Conservation (phyloP, 2,113 vertebrate genomes). For the Gymnorhina tibicen region DNA sequence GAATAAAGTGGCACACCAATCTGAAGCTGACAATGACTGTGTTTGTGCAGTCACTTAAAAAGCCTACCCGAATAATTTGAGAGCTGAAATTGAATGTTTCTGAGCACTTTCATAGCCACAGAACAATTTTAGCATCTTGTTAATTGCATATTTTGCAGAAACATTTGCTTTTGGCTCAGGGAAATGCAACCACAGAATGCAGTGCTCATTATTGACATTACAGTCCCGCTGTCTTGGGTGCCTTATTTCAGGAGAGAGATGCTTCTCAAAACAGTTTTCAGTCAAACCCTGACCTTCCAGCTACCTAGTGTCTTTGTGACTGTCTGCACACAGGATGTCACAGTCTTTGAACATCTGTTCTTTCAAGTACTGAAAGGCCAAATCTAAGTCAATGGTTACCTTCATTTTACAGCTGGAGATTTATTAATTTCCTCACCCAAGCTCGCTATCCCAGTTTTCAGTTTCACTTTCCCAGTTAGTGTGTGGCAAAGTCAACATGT, state of each 20-base stretch:
- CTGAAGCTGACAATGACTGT: not conserved
- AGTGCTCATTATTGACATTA: not conserved
- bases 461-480: no score
- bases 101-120: not conserved
- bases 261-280: not conserved
- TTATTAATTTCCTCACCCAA: not conserved
- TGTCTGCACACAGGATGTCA: not conserved
- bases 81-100: slow-evolving; percentile 26
- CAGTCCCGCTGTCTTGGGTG: not conserved
- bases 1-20: not conserved
- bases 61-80: not conserved
- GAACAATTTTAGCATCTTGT: slow-evolving; percentile 34
- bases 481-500: fast-evolving
- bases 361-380: not conserved
- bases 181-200: not conserved
- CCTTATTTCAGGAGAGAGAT: not conserved
- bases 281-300: not conserved
- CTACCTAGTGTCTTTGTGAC: not conserved
- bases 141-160: slow-evolving; percentile 44
- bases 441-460: not conserved
- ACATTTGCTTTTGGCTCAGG: slow-evolving; percentile 29
- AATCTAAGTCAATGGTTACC: not conserved
- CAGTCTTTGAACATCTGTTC: not conserved
- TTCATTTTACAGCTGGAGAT: not conserved
- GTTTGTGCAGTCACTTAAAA: not conserved